A percentile compares a stretch with the other conserved stretches of the same genome.
Conservation (phyloP, 35 echinoderm and acorn worm genomes). For the Stichopus chloronotus region DNA sequence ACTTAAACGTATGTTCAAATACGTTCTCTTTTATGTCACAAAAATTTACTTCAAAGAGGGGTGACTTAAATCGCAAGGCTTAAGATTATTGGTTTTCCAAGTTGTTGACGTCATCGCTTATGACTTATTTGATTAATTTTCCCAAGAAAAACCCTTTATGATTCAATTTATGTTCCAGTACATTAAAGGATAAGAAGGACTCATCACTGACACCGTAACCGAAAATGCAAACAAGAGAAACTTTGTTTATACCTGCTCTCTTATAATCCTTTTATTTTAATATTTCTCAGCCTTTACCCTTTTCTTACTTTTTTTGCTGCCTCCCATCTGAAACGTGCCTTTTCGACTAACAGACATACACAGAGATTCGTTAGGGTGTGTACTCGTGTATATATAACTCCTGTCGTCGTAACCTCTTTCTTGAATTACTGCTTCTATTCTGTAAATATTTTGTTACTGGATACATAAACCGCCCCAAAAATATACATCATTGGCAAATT, state of each 20-base stretch:
- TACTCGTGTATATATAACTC: too few species aligned
- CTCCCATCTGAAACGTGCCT: too few species aligned
- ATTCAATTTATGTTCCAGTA: slow-evolving; percentile 27
- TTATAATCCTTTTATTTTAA: slow-evolving; percentile 33
- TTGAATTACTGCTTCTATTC: background rate
- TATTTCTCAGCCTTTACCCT: background rate
- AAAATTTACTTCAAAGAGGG: background rate
- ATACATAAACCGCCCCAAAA: background rate
- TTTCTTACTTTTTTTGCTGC: too few species aligned
- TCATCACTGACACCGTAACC: background rate
- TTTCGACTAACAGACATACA: too few species aligned
- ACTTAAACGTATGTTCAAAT: too few species aligned
- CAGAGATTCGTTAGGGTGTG: too few species aligned
- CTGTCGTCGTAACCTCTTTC: too few species aligned
- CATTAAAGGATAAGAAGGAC: slow-evolving; percentile 1
- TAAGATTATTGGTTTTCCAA: background rate
- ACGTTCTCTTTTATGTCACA: too few species aligned
- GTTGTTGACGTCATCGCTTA: slow-evolving; percentile 19
- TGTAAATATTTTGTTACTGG: background rate
- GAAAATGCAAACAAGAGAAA: background rate
- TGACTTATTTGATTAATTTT: slow-evolving; percentile 24
- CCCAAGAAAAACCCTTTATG: background rate
- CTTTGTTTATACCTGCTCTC: slow-evolving; percentile 3
- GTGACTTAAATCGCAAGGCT: background rate
- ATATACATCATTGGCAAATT: background rate